Conservation (phyloP, 2,113 vertebrate species). For the Copsychus sechellarum region DNA sequence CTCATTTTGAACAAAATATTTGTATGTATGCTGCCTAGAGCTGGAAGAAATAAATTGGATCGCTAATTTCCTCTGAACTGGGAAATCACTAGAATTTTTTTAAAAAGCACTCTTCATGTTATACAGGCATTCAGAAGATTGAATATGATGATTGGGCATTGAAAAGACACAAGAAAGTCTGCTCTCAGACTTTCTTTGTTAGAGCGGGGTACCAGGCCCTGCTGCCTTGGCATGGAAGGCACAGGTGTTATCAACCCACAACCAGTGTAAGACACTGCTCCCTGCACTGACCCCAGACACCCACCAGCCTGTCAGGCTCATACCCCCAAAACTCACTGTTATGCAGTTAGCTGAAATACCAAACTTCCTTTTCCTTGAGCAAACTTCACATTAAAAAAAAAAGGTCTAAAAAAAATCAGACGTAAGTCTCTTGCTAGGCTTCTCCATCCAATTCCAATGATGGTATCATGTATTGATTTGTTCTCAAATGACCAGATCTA, state of each 20-base stretch:
- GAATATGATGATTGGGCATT: accelerated
- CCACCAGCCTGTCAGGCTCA: background rate
- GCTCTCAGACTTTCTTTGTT: background rate
- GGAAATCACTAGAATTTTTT: background rate
- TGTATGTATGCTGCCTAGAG: background rate
- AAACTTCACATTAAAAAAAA: background rate
- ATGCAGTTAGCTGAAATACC: background rate
- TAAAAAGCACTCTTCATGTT: background rate
- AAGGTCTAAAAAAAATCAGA: background rate
- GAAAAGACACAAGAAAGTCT: background rate
- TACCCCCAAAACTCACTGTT: background rate
- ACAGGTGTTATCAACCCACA: background rate
- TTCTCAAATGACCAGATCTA: background rate
- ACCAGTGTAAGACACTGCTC: accelerated
- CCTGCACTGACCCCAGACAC: background rate
- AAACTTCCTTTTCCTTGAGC: background rate
- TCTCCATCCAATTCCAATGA: background rate
- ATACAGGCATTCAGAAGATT: background rate
- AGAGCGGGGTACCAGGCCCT: background rate
- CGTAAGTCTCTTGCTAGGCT: background rate
- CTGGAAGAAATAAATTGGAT: background rate
- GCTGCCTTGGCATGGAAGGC: background rate
- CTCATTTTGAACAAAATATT: background rate
- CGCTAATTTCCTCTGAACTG: background rate
- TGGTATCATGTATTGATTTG: background rate